Evolutionary conservation across 2,888 invertebrate species (phyloP).

Genomic region (Polia nebulosa): DNA sequence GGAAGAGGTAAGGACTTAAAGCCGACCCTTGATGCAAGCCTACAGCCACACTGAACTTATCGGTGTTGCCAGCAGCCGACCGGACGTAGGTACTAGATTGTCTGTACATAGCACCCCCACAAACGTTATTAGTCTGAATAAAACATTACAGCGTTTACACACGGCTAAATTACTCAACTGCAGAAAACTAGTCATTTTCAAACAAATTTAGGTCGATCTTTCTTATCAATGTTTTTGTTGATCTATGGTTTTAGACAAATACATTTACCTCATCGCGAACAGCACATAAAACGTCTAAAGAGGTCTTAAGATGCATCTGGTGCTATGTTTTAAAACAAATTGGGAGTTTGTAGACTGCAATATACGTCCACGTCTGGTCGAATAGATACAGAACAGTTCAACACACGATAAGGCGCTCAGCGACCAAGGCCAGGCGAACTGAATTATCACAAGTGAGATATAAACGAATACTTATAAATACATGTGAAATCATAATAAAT

Average conservation of each 20-base stretch:
- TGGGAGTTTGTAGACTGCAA: constrained; percentile 33
- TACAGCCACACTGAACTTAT: too few relatives aligned
- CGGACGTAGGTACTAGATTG: too few relatives aligned
- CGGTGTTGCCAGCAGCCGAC: too few relatives aligned
- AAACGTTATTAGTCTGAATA: constrained; percentile 76
- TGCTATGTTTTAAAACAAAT: constrained; percentile 46
- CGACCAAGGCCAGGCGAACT: constrained; percentile 83
- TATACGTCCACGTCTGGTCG: constrained; percentile 55
- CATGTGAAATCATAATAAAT: constrained; percentile 54
- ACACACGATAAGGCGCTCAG: constrained; percentile 88
- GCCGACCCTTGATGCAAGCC: too few relatives aligned
- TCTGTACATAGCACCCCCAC: too few relatives aligned
- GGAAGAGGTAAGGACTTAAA: too few relatives aligned
- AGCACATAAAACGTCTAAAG: background rate
- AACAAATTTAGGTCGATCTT: background rate
- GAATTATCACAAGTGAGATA: constrained; percentile 74
- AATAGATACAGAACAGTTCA: constrained; percentile 81
- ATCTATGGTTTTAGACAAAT: background rate
- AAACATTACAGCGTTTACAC: constrained; percentile 42
- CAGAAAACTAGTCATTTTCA: background rate
- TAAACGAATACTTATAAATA: constrained; percentile 59
- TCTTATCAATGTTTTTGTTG: background rate
- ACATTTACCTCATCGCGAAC: background rate
- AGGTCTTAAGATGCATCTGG: constrained; percentile 13
- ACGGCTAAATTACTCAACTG: background rate